A percentile compares a stretch with the other conserved stretches of the same genome.
Conservation (phyloP, 2,797 vertebrate genomes). For the Echeneis naucrates region DNA sequence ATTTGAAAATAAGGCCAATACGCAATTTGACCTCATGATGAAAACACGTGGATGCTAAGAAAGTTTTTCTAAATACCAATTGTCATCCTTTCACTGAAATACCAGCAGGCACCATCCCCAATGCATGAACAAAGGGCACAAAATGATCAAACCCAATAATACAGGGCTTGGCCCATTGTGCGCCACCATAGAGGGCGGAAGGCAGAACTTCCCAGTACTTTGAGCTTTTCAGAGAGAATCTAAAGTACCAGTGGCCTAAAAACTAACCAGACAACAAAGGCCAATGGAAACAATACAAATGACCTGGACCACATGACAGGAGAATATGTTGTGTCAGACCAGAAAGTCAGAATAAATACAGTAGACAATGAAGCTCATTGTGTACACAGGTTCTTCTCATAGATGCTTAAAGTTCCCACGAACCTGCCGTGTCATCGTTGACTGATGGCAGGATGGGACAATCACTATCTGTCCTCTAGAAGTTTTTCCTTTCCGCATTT, state of each 20-base stretch:
- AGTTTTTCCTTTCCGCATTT: slow-evolving; percentile 19
- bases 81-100: slow-evolving; percentile 8
- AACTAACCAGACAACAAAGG: slow-evolving; percentile 52
- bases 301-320: slow-evolving; percentile 61
- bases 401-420: slow-evolving; percentile 48
- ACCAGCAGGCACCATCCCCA: slow-evolving; percentile 12
- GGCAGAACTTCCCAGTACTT: slow-evolving; percentile 46
- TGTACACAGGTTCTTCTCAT: slow-evolving; percentile 44
- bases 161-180: slow-evolving; percentile 49
- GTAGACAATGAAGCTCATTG: slow-evolving; percentile 42
- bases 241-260: slow-evolving; percentile 36
- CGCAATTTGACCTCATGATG: too few relatives aligned
- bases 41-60: neutral
- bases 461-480: slow-evolving; percentile 12
- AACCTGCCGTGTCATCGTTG: slow-evolving; percentile 16
- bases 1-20: neutral
- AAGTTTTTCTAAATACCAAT: slow-evolving; percentile 5
- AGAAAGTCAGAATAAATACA: slow-evolving; percentile 46
- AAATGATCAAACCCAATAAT: slow-evolving; percentile 59
- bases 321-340: slow-evolving; percentile 22
- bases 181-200: slow-evolving; percentile 16
- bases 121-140: slow-evolving; percentile 32
- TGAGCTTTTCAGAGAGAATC: slow-evolving; percentile 37
- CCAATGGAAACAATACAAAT: slow-evolving; percentile 21
- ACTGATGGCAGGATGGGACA: slow-evolving; percentile 38